Evolutionary conservation across 2,113 vertebrate genomes (phyloP), one percentile per base, ranked within the genome.

Genomic region (Sarotherodon lohbergeri): DNA sequence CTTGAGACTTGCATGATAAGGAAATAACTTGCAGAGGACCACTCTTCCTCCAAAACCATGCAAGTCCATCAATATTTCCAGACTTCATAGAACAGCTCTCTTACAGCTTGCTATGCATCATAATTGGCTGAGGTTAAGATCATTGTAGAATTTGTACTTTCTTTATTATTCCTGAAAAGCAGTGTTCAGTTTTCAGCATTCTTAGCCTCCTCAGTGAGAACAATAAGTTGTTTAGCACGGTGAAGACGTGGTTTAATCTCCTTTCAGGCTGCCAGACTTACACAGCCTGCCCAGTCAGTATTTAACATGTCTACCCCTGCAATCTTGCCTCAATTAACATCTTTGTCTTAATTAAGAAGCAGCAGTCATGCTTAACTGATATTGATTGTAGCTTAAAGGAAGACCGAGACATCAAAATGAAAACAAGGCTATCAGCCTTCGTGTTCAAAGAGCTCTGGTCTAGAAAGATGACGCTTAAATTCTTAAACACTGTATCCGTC

Each of bases 371-470:
- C 90, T 95, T 95, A 94, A 93, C 92, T 87, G 88, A 91, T 93
- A 95, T 96, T 95, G 95, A 95, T 95, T 95, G 93, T 93, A 90
- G 91, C 93, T 96, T 93, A 94, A 92, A 95, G 90, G 89, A 94
- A 93, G 89, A 93, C 61, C 7, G 48, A 93, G 88, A 89, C 91
- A 91, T 95, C 91, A 92, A 92, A 92, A 92, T 89, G 86, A 89
- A 96, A 96, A 92, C 87, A 84, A 91, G 89, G 56, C 86, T 76
- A 61, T 91, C 73, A 83, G 50, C 81, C 83, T 48, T 88, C 34
- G 16, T 78, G 82, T 90, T 85, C 39, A 79, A 91, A 76, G 41
- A 89, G 46, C 57, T 80, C 12, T 81, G 39, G 71, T 57, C 7
- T 13, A 79, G 5, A 46, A 66, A 86, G 81, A 90, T 84, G 63